These are phyloP conservation scores for Athalia rosae DNA, from an alignment of 2,888 invertebrate species.

Conservation along the genomic window DNA sequence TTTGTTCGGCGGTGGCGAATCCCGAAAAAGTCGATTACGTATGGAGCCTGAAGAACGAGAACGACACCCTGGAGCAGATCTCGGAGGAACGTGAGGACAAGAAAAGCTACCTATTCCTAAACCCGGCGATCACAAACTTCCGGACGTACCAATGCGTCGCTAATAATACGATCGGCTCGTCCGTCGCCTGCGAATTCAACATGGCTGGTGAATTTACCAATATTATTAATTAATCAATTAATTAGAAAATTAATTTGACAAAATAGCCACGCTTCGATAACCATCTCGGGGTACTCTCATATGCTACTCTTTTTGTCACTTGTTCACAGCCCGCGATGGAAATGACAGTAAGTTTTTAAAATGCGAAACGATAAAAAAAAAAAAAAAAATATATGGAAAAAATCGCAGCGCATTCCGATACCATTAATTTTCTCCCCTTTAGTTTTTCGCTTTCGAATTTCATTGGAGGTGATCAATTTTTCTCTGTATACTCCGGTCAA, in stretches of 20 bases:
- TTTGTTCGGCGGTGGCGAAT: conserved; percentile 89
- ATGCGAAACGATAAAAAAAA: too few relatives aligned
- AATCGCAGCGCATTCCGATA: too few relatives aligned
- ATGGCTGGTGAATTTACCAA: conserved; percentile 74
- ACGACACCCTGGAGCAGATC: conserved; percentile 83
- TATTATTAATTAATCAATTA: neutral
- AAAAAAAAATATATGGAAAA: too few relatives aligned
- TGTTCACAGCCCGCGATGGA: conserved; percentile 49
- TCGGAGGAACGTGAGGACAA: conserved; percentile 76
- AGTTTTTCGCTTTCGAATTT: too few relatives aligned
- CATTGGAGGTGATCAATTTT: too few relatives aligned
- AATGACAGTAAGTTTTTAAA: conserved; percentile 53
- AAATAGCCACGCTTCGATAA: neutral
- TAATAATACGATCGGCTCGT: conserved; percentile 87
- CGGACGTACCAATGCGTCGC: conserved; percentile 90
- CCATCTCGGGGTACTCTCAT: neutral
- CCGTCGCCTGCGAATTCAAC: conserved; percentile 75
- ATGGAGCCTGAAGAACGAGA: conserved; percentile 90
- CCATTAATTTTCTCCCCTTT: too few relatives aligned
- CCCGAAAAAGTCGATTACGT: conserved; percentile 85
- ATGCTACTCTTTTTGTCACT: neutral
- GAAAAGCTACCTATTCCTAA: conserved; percentile 80
- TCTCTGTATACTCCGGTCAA: too few relatives aligned
- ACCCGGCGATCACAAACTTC: conserved; percentile 78
- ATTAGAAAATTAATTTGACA: neutral